phyloP scores from a whole-genome alignment of 2,113 vertebrate species.

The Thalassoma bifasciatum region DNA sequence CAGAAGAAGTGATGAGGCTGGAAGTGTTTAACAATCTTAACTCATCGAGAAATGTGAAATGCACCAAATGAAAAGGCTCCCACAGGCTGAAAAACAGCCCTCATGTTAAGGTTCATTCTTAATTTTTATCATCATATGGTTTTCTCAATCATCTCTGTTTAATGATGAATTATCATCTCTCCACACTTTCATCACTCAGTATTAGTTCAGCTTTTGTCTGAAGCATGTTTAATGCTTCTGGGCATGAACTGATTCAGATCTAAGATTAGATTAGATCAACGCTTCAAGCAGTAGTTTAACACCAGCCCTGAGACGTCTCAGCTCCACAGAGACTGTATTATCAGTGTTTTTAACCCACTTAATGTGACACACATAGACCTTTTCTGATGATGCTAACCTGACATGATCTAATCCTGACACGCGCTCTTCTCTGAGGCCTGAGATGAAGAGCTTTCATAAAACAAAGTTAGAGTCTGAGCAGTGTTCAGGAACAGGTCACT shows the following conservation, averaged over 20 bases:
- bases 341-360: conserved; percentile 32
- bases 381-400: not conserved
- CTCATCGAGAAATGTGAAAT: not conserved
- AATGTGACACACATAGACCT: conserved; percentile 26
- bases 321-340: conserved; percentile 16
- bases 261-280: conserved; percentile 33
- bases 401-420: not conserved
- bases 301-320: conserved; percentile 22
- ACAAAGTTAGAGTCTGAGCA: not conserved
- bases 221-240: not conserved
- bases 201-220: not conserved
- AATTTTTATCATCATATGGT: not conserved
- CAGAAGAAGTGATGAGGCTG: not conserved
- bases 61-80: not conserved
- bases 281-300: conserved; percentile 8
- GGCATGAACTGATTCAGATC: conserved; percentile 34
- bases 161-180: not conserved
- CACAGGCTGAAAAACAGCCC: not conserved
- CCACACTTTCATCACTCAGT: not conserved
- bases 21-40: not conserved
- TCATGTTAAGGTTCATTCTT: not conserved
- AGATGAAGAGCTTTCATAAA: not conserved
- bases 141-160: not conserved
- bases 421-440: not conserved
- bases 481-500: not conserved